Evolutionary conservation across 2,797 vertebrate genomes (phyloP).

Genomic region (Melopsittacus undulatus): DNA sequence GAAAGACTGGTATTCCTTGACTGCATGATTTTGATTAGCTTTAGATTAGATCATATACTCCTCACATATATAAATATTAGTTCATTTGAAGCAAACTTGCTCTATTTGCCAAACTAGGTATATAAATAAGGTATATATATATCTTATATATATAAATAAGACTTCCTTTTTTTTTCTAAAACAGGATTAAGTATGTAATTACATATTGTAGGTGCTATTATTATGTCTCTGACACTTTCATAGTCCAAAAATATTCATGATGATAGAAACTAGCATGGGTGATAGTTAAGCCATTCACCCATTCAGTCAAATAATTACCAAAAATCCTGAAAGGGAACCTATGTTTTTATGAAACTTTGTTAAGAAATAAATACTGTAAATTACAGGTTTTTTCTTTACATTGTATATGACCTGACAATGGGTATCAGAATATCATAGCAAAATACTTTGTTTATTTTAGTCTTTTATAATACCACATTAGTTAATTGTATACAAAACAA

Average conservation of each 20-base stretch:
- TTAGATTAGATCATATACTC: background rate
- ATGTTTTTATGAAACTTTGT: background rate
- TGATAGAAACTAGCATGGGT: rapidly evolving
- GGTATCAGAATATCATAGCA: background rate
- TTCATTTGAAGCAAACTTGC: background rate
- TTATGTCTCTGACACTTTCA: background rate
- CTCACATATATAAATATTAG: background rate
- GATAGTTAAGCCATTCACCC: background rate
- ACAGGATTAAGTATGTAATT: background rate
- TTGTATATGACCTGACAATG: rapidly evolving
- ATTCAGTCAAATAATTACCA: background rate
- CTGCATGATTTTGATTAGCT: background rate
- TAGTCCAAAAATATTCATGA: background rate
- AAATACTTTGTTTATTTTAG: background rate
- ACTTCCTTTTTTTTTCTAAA: background rate
- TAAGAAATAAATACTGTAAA: background rate
- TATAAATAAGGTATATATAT: background rate
- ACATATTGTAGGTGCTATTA: background rate
- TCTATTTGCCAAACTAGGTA: background rate
- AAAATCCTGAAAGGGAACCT: background rate
- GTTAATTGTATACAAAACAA: background rate
- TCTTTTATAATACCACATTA: background rate
- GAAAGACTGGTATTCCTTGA: background rate
- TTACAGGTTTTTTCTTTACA: background rate
- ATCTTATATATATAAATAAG: background rate